Conservation (phyloP, 2,888 invertebrate genomes). For the Habrosyne pyritoides region DNA sequence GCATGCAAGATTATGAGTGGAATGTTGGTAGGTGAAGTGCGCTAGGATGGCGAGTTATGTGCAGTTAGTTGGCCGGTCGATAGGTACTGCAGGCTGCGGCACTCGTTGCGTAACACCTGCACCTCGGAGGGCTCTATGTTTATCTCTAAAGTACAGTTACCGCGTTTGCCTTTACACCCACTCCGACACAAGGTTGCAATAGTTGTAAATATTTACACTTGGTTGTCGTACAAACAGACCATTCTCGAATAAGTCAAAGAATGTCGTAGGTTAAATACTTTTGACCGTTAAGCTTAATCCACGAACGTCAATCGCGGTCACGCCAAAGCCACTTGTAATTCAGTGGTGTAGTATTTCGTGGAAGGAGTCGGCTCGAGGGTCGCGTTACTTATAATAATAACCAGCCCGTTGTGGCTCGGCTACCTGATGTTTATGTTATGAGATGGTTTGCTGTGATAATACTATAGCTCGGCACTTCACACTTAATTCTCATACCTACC, state of each 20-base stretch:
- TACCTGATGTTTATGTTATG: slow-evolving; percentile 25
- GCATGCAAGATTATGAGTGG: slow-evolving; percentile 7
- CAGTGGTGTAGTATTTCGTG: slow-evolving; percentile 52
- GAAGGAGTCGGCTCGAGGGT: slow-evolving; percentile 43
- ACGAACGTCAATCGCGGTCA: slow-evolving; percentile 38
- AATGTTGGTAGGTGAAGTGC: slow-evolving; percentile 13
- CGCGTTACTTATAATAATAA: slow-evolving; percentile 45
- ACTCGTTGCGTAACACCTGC: slow-evolving; percentile 67
- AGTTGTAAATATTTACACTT: slow-evolving; percentile 17
- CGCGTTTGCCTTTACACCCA: slow-evolving; percentile 50
- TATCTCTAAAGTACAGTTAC: slow-evolving; percentile 64
- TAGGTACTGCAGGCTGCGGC: slow-evolving; percentile 58
- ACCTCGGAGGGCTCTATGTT: slow-evolving; percentile 39
- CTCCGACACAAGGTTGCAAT: slow-evolving; percentile 16
- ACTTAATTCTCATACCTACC: background rate
- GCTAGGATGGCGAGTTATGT: slow-evolving; percentile 17
- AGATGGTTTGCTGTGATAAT: slow-evolving; percentile 28
- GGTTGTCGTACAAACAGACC: slow-evolving; percentile 17
- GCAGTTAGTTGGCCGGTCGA: slow-evolving; percentile 56
- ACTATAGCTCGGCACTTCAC: background rate
- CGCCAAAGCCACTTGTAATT: slow-evolving; percentile 51
- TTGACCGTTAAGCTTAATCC: slow-evolving; percentile 37
- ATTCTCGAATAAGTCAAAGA: slow-evolving; percentile 1
- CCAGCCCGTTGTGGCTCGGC: slow-evolving; percentile 22
- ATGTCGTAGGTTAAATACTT: slow-evolving; percentile 19